Base-by-base conservation (phyloP, 2,797 vertebrate genomes). In the Numenius phaeopus region DNA sequence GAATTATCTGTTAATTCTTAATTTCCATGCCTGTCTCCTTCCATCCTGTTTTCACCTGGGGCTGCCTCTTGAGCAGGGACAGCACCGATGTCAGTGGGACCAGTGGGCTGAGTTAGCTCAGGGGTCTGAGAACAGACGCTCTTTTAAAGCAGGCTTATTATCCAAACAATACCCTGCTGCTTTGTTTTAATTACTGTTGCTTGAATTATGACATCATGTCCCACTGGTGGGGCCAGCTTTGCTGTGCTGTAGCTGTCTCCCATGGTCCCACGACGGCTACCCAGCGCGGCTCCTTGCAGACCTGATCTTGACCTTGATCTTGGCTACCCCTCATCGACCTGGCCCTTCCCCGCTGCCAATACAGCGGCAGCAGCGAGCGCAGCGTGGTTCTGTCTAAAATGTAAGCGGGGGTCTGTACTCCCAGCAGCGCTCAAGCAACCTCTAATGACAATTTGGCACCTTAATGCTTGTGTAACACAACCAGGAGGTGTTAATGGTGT, bases 351-450 rank as follows among this genome's bases (percentile, higher is more conserved):
- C 34, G 5, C 32, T 39, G 59, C 50, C 58, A 29, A 2, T 8
- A 27, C 10, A 29, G 34, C 1, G 4, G 27, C 71, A 87, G 49
- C 40, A 55, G 37, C 1, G 1, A 89, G n/a, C 2, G 0, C 47
- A 32, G 30, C 0, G 0, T 32, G 32, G 50, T 32, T 87, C 52
- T 79, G 24, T 52, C 64, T 59, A 10, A 61, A 66, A 42, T 5
- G 1, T 24, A 32, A 70, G 20, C 4, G 29, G 7, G 11, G 11
- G 26, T 52, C 39, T 57, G n/a, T 21, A 37, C 32, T 66, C 34
- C 10, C 65, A 80, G 42, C 32, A 83, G 58, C 3, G 11, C 49
- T 80, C 55, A 44, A 65, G 58, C 42, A 89, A n/a, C 4, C 54
- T 65, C n/a, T 72, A 19, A 46, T 20, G 58, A 39, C 37, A 75